Conservation (phyloP, 2,888 invertebrate genomes). For the Rotaria sp. region DNA sequence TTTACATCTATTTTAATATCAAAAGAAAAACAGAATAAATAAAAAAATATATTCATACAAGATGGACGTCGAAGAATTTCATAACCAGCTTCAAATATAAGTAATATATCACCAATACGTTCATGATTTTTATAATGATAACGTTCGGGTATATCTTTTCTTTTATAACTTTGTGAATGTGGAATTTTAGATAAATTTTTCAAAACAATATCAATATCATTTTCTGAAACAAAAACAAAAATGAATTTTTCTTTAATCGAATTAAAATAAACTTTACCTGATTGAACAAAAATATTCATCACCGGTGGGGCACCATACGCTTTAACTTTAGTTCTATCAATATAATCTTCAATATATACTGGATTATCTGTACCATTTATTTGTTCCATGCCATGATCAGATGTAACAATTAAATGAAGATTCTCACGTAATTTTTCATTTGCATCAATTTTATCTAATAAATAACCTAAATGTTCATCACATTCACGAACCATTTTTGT, state of each 20-base stretch:
- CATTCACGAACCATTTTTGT: conserved; percentile 58
- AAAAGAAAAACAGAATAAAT: neutral
- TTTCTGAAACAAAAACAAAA: neutral
- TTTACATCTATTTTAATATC: neutral
- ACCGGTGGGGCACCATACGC: neutral
- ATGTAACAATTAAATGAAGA: conserved; percentile 28
- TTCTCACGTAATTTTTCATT: neutral
- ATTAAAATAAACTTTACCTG: neutral
- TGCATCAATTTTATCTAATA: conserved; percentile 30
- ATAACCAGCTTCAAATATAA: conserved; percentile 21
- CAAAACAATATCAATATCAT: neutral
- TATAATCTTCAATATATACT: conserved; percentile 9
- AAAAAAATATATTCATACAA: neutral
- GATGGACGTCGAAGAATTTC: neutral
- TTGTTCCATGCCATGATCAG: conserved; percentile 35
- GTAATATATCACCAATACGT: conserved; percentile 31
- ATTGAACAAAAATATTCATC: conserved; percentile 29
- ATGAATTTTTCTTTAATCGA: neutral
- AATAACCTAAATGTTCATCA: conserved; percentile 32
- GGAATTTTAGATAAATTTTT: neutral
- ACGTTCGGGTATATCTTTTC: conserved; percentile 28
- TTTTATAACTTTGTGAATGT: neutral
- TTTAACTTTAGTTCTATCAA: neutral
- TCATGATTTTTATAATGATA: conserved; percentile 32
- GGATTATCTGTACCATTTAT: neutral